Evolutionary conservation across 2,113 vertebrate species (phyloP).

Genomic region (Ibidorhyncha struthersii): DNA sequence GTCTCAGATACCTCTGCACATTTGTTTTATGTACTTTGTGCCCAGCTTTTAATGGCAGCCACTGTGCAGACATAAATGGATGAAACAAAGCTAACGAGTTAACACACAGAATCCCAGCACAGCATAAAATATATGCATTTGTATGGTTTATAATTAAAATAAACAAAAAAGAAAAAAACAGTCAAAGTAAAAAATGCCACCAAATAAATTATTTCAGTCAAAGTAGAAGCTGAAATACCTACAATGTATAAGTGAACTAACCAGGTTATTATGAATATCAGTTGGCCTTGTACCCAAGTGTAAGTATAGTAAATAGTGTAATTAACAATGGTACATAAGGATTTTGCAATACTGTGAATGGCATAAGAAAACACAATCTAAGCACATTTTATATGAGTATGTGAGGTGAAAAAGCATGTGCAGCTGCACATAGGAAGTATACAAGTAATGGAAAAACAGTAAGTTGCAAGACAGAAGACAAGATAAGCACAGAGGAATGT

Average conservation of each 20-base stretch:
- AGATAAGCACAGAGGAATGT: not conserved
- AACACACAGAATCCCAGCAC: not conserved
- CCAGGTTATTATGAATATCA: not conserved
- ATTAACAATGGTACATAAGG: rapidly evolving
- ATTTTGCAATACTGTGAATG: not conserved
- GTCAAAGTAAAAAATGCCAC: not conserved
- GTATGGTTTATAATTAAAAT: not conserved
- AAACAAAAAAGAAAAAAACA: not conserved
- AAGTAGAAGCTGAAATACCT: not conserved
- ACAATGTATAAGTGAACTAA: not conserved
- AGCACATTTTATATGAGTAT: not conserved
- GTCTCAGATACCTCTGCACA: not conserved
- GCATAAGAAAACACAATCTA: not conserved
- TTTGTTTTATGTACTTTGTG: not conserved
- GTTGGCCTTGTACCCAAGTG: not conserved
- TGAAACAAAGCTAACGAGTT: not conserved
- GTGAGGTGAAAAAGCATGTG: not conserved
- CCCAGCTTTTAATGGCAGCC: not conserved
- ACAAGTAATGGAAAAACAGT: not conserved
- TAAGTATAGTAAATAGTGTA: not conserved
- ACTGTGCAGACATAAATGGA: not conserved
- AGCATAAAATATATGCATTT: not conserved
- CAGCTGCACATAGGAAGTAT: not conserved
- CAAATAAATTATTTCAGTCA: not conserved
- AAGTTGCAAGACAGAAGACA: not conserved